Evolutionary conservation across 2,797 vertebrate genomes (phyloP).

Genomic region (Sciurus carolinensis): DNA sequence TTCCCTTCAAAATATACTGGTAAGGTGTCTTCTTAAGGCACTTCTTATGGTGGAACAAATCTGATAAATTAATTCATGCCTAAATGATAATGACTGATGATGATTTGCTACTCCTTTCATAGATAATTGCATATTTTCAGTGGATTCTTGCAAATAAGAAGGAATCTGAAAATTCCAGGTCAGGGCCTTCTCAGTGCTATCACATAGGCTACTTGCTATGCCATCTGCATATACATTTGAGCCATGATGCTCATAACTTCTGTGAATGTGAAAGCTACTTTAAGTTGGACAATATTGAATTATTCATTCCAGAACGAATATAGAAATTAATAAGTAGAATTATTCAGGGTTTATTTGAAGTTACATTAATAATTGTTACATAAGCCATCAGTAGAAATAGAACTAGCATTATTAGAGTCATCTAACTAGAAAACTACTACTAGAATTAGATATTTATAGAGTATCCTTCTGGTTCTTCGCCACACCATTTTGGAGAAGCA

Average conservation of each 20-base stretch:
- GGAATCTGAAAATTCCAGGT: constrained; percentile 32
- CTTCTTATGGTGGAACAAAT: not conserved
- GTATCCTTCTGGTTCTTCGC: not conserved
- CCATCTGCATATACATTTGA: not conserved
- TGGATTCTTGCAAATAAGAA: not conserved
- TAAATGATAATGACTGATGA: constrained; percentile 9
- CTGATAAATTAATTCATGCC: constrained; percentile 40
- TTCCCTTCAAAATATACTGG: constrained; percentile 51
- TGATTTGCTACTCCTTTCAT: constrained; percentile 31
- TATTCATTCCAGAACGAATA: constrained; percentile 41
- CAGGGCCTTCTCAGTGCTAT: constrained; percentile 23
- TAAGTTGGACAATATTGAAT: not conserved
- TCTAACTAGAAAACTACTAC: constrained; percentile 62
- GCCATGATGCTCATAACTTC: not conserved
- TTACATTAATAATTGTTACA: constrained; percentile 39
- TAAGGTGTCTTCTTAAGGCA: constrained; percentile 12
- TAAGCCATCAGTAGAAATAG: constrained; percentile 39
- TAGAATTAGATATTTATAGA: constrained; percentile 2
- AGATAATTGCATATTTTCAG: constrained; percentile 35
- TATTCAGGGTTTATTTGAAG: constrained; percentile 40
- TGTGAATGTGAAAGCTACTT: constrained; percentile 31
- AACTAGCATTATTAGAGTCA: constrained; percentile 25
- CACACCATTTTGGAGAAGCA: constrained; percentile 37
- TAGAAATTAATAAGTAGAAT: constrained; percentile 29
- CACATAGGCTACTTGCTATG: not conserved